Percentiles rank a stretch among this genome's conserved stretches.
These are phyloP conservation scores for Drosophila navojoa DNA, from an alignment of 1,140 invertebrate species.

Conservation along the genomic window DNA sequence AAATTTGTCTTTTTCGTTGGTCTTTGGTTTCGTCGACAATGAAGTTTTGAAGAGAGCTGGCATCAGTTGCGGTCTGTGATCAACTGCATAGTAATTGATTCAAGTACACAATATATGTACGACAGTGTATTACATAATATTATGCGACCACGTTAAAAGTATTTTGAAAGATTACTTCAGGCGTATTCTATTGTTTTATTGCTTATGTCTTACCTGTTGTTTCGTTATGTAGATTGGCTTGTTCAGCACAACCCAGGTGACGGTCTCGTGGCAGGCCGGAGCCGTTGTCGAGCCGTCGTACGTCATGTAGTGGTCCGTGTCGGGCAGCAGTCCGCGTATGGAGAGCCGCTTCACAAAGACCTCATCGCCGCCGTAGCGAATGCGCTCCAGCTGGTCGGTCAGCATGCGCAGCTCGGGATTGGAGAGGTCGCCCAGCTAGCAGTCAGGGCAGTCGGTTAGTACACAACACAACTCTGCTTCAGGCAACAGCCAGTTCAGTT, in stretches of 20 bases:
- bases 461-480: background rate
- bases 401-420: slow-evolving; percentile 94
- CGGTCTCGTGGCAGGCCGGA: slow-evolving; percentile 96
- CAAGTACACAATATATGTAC: too few relatives aligned
- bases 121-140: too few relatives aligned
- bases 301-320: slow-evolving; percentile 98
- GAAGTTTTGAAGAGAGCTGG: too few relatives aligned
- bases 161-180: too few relatives aligned
- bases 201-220: slow-evolving; percentile 90
- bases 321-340: slow-evolving; percentile 93
- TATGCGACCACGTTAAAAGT: too few relatives aligned
- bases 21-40: too few relatives aligned
- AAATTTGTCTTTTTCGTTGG: too few relatives aligned
- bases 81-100: too few relatives aligned
- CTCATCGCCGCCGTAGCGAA: slow-evolving; percentile 93
- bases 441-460: background rate
- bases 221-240: slow-evolving; percentile 98
- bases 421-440: slow-evolving; percentile 92
- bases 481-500: too few relatives aligned
- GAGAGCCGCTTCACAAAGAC: slow-evolving; percentile 92
- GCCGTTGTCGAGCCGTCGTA: slow-evolving; percentile 98
- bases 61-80: too few relatives aligned
- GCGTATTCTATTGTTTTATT: too few relatives aligned
- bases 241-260: slow-evolving; percentile 98
- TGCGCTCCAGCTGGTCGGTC: slow-evolving; percentile 94